Evolutionary conservation across 2,888 invertebrate species (phyloP), one percentile per base, ranked within the genome.

Genomic region (Heteromyza rotundicornis): DNA sequence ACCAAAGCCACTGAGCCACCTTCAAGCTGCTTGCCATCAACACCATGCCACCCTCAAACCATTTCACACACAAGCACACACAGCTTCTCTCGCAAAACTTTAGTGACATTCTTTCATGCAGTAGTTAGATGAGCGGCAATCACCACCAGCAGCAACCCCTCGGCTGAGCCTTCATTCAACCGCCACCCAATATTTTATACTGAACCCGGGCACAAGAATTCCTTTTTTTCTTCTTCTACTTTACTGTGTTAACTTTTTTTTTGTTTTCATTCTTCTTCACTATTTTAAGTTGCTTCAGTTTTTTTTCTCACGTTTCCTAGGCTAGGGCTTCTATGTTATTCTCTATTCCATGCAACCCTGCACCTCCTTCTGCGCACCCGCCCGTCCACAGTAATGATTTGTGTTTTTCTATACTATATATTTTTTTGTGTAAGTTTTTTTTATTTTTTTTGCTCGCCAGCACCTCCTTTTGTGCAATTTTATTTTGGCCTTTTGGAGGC

Each of bases 271-370:
- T 40, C 40, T 40, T 3, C n/a, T 40, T 40, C n/a, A 12, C n/a
- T n/a, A 40, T 40, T 40, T n/a, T n/a, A 14, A 8, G 12, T 12
- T 32, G 32, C 40, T 40, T 8, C 14, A 12, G 40, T 40, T 8
- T 40, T 40, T 40, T 40, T 40, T 40, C 40, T n/a, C 40, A 40
- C 40, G 40, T 40, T 40, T 40, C 40, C 3, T 40, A n/a, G n/a
- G n/a, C n/a, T n/a, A n/a, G n/a, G n/a, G n/a, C n/a, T n/a, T n/a
- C n/a, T n/a, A n/a, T n/a, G n/a, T n/a, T n/a, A n/a, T n/a, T n/a
- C n/a, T 7, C 40, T 3, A 14, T 40, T 40, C 40, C 40, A 40
- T 40, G 3, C 12, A 8, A 40, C n/a, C 40, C 12, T 40, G 32
- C 32, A 32, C 12, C 32, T 32, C 32, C 12, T 32, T 32, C 7